These are phyloP conservation scores for Leptinotarsa haldemani DNA, from an alignment of 2,888 invertebrate genomes.

Conservation along the genomic window DNA sequence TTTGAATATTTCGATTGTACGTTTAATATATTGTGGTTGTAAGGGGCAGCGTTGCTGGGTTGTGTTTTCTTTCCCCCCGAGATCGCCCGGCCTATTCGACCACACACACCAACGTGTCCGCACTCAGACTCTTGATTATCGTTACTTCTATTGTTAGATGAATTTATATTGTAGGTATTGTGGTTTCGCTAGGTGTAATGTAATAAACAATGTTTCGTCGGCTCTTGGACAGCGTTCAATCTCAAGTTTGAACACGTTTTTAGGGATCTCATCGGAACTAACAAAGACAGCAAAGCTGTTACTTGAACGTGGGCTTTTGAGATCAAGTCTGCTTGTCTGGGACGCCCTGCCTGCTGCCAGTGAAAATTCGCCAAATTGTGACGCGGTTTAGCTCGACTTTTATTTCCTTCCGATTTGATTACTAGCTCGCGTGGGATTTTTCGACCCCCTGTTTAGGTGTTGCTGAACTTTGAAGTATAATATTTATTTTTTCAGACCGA, in stretches of 20 bases:
- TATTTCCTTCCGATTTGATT: background rate
- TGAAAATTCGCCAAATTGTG: background rate
- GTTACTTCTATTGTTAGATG: constrained; percentile 64
- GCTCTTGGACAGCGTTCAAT: constrained; percentile 32
- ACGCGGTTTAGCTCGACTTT: background rate
- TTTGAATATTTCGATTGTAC: constrained; percentile 52
- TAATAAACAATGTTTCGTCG: constrained; percentile 52
- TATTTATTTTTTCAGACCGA: constrained; percentile 2
- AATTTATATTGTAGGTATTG: constrained; percentile 64
- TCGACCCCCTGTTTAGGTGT: constrained; percentile 17
- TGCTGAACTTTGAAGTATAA: constrained; percentile 13
- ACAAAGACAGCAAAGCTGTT: background rate
- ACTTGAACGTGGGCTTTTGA: background rate
- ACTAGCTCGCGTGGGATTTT: background rate
- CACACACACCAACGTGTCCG: constrained; percentile 27
- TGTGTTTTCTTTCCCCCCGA: constrained; percentile 54
- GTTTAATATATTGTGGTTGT: constrained; percentile 77
- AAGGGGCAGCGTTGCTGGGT: constrained; percentile 68
- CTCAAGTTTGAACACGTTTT: constrained; percentile 19
- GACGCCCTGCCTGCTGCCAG: background rate
- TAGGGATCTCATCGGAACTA: constrained; percentile 13
- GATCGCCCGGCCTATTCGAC: background rate
- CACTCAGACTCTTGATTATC: constrained; percentile 56
- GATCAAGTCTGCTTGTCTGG: constrained; percentile 2
- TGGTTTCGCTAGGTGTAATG: constrained; percentile 65